These are phyloP conservation scores for Furcula furcula DNA, from an alignment of 2,888 invertebrate species.

Conservation along the genomic window DNA sequence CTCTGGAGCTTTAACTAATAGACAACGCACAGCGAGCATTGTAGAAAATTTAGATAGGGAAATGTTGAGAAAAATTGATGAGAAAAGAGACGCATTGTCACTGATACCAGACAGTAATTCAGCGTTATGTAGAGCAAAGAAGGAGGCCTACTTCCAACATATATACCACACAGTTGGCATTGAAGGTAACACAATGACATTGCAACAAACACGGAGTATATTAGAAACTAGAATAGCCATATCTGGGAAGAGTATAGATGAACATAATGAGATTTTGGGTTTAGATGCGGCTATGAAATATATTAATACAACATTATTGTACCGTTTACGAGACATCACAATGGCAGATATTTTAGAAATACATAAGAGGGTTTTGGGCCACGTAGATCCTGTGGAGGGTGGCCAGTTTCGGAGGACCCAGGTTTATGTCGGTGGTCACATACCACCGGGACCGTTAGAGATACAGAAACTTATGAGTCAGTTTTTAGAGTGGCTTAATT, in stretches of 20 bases:
- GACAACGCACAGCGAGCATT: constrained; percentile 92
- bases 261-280: constrained; percentile 98
- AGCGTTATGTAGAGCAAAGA: constrained; percentile 92
- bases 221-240: constrained; percentile 91
- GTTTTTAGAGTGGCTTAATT: constrained; percentile 96
- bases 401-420: constrained; percentile 94
- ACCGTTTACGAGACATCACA: constrained; percentile 89
- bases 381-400: constrained; percentile 95
- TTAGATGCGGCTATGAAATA: constrained; percentile 97
- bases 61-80: constrained; percentile 89
- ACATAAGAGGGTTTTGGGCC: constrained; percentile 95
- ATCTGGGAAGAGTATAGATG: constrained; percentile 95
- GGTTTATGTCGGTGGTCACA: constrained; percentile 97
- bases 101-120: constrained; percentile 90
- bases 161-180: constrained; percentile 98
- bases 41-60: constrained; percentile 94
- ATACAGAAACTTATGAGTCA: constrained; percentile 91
- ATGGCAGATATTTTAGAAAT: constrained; percentile 95
- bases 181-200: constrained; percentile 98
- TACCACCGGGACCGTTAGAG: constrained; percentile 93
- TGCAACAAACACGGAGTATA: constrained; percentile 94
- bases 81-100: constrained; percentile 90
- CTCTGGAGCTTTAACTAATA: constrained; percentile 88
- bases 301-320: constrained; percentile 90
- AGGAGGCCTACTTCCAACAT: constrained; percentile 97